phyloP scores from a whole-genome alignment of 1,140 invertebrate genomes.

The Sinonovacula constricta region DNA sequence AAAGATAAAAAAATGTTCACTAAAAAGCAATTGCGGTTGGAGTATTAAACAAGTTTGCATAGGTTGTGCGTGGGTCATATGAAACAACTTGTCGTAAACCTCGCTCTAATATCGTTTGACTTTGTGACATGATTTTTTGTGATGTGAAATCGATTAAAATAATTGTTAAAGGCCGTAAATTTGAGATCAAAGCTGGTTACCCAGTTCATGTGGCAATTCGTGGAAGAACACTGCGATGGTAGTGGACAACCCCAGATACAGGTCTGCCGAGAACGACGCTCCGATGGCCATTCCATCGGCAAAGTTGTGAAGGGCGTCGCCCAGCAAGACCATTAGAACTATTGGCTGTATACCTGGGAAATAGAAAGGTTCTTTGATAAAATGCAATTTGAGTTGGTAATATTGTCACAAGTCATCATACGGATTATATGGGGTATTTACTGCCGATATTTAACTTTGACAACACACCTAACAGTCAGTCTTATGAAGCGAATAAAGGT shows the following conservation, averaged over 20 bases:
- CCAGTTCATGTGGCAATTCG: conserved; percentile 96
- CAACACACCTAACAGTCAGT: no score
- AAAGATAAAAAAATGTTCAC: no score
- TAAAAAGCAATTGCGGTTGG: no score
- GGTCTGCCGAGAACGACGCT: conserved; percentile 91
- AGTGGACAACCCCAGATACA: conserved; percentile 93
- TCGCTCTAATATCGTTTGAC: background rate
- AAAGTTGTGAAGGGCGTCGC: conserved; percentile 80
- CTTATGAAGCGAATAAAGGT: no score
- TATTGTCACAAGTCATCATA: no score
- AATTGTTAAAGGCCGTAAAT: background rate
- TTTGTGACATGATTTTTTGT: background rate
- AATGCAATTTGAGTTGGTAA: no score
- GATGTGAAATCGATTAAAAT: background rate
- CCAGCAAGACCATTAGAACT: conserved; percentile 65
- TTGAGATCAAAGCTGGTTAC: conserved; percentile 76
- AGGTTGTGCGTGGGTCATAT: background rate
- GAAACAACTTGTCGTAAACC: background rate
- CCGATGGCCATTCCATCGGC: conserved; percentile 81
- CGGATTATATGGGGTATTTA: no score
- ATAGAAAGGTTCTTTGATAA: background rate
- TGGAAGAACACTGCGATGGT: conserved; percentile 96
- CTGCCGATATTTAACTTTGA: no score
- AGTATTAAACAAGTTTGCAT: no score
- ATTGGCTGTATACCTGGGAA: conserved; percentile 44